Conservation (phyloP, 2,888 invertebrate species). For the Polylopha cassiicola region DNA sequence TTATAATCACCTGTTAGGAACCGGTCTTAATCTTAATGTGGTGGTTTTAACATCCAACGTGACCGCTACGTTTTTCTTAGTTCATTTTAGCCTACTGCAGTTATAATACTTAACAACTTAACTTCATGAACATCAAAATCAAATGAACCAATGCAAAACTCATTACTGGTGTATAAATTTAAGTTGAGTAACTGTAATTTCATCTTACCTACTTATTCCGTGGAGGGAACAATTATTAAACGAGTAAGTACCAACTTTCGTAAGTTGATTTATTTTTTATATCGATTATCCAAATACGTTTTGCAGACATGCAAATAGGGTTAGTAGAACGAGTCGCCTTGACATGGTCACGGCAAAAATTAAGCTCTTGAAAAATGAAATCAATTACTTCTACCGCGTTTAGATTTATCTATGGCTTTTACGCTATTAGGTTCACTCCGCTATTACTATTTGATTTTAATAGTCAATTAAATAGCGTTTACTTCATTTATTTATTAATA, state of each 20-base stretch:
- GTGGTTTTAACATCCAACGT: slow-evolving; percentile 6
- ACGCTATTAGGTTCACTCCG: too few species aligned
- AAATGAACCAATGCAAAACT: too few species aligned
- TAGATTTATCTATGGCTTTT: too few species aligned
- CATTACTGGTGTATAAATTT: too few species aligned
- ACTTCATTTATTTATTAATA: too few species aligned
- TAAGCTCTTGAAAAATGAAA: slow-evolving; percentile 27
- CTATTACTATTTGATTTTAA: too few species aligned
- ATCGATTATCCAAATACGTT: slow-evolving; percentile 19
- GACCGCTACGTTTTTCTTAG: slow-evolving; percentile 4
- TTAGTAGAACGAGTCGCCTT: slow-evolving; percentile 50
- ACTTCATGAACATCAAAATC: too few species aligned
- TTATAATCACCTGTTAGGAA: slow-evolving; percentile 27
- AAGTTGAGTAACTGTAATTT: too few species aligned
- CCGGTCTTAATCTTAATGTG: slow-evolving; percentile 23
- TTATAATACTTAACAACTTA: background rate
- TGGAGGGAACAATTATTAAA: too few species aligned
- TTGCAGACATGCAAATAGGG: slow-evolving; percentile 32
- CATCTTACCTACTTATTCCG: too few species aligned
- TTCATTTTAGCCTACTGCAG: slow-evolving; percentile 20
- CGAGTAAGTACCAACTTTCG: too few species aligned
- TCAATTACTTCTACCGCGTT: slow-evolving; percentile 25
- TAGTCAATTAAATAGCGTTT: too few species aligned
- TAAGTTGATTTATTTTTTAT: slow-evolving; percentile 8
- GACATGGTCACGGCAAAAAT: slow-evolving; percentile 37